phyloP scores from a whole-genome alignment of 2,888 invertebrate genomes.

The Cantharis lateralis region DNA sequence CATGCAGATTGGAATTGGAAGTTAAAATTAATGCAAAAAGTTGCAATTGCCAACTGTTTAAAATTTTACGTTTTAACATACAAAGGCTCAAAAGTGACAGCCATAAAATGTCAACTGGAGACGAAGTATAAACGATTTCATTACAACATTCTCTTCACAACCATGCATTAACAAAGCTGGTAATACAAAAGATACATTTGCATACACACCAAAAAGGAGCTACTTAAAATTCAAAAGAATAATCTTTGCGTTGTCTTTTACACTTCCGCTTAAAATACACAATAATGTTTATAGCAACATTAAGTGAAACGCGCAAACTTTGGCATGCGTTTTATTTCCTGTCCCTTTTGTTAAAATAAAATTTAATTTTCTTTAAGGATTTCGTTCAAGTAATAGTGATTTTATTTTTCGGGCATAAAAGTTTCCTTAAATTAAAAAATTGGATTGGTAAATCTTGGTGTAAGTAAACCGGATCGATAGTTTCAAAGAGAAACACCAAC shows the following conservation, averaged over 20 bases:
- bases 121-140: conserved; percentile 25
- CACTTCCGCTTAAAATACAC: conserved; percentile 29
- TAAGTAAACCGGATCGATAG: background rate
- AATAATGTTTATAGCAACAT: conserved; percentile 30
- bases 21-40: background rate
- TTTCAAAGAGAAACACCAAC: background rate
- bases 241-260: conserved; percentile 29
- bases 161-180: conserved; percentile 25
- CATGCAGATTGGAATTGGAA: background rate
- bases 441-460: background rate
- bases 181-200: conserved; percentile 29
- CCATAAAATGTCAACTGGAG: conserved; percentile 16
- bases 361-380: background rate
- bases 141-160: conserved; percentile 19
- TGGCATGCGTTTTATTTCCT: conserved; percentile 13
- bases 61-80: background rate
- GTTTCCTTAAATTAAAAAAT: background rate
- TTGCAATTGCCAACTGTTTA: background rate
- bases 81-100: background rate
- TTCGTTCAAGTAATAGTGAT: background rate
- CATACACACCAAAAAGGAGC: conserved; percentile 28
- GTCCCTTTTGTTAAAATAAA: background rate
- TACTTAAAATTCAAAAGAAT: conserved; percentile 30
- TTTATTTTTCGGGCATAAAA: background rate
- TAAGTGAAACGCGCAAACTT: conserved; percentile 25